Base-by-base conservation (phyloP, 1,140 invertebrate genomes). In the Aporrectodea caliginosa region DNA sequence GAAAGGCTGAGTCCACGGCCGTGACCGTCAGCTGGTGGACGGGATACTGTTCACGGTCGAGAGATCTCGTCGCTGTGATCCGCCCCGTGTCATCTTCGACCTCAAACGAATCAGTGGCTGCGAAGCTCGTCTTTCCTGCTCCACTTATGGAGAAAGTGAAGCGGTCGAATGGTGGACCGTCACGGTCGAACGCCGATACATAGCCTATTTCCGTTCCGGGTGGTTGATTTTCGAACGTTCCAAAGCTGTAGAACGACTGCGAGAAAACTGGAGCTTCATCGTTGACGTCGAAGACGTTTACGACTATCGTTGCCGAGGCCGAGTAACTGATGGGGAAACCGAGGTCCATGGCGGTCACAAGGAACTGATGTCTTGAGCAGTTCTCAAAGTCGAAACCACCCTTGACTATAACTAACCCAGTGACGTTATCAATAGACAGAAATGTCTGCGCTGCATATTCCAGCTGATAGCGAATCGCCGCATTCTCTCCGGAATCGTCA, bases 401-500 rank as follows among this genome's bases (percentile, higher is more conserved):
- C 0, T 16, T 43, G 0, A 79, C 69, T 0, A 35, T 33, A 22
- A 81, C 29, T n/a, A 35, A 35, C 2, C 78, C 78, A 1, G 73
- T 79, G 1, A 69, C 31, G 12, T 30, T 32, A 68, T 81, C 73
- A 1, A 81, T 30, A n/a, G 43, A 68, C 35, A 81, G 71, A 32
- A 73, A 33, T 2, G 33, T 35, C n/a, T 16, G 2, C 6, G 6
- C 70, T 12, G 1, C 35, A n/a, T 29, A 22, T 32, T 16, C 79
- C 31, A 32, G n/a, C 2, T 29, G n/a, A 72, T 27, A 72, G 27
- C 70, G n/a, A 29, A 72, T 90, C 0, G 92, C 91, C 0, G 95
- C 94, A 89, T 98, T 99, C 72, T 92, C 91, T 0, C 94, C 96
- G 83, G 94, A 93, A 87, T 99, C 97, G n/a, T 90, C 89, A 88